Conservation (phyloP, 2,113 vertebrate species). For the Leuciscus idus region DNA sequence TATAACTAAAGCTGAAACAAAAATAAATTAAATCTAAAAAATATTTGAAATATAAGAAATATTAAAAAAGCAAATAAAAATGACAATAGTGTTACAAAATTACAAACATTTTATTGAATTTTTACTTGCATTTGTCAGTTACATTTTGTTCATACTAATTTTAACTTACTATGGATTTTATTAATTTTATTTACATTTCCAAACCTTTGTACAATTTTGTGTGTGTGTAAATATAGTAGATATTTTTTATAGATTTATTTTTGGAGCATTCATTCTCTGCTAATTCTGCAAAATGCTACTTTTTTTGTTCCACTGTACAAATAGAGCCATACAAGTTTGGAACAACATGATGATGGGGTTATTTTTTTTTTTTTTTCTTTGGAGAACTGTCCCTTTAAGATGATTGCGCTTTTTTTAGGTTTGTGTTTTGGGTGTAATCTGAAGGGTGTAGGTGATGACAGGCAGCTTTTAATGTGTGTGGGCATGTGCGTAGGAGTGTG, state of each 20-base stretch:
- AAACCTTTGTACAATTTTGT: background rate
- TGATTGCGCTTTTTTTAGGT: background rate
- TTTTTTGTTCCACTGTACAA: background rate
- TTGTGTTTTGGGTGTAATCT: background rate
- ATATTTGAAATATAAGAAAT: background rate
- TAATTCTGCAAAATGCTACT: background rate
- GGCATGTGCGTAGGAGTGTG: background rate
- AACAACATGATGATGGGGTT: background rate
- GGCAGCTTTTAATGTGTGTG: constrained; percentile 33
- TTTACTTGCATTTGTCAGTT: background rate
- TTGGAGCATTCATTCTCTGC: background rate
- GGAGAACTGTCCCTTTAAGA: background rate
- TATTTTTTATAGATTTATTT: background rate
- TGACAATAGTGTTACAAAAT: background rate
- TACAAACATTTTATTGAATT: background rate
- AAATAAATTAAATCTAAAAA: background rate
- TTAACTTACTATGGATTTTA: background rate
- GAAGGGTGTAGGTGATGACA: background rate
- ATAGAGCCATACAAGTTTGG: background rate
- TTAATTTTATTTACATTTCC: background rate
- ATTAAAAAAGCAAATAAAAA: background rate
- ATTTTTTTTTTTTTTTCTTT: background rate
- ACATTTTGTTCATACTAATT: background rate
- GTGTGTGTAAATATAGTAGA: background rate
- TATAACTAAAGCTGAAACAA: background rate